These are phyloP conservation scores for Cheilosia urbana DNA, from an alignment of 2,888 invertebrate species.

Conservation along the genomic window DNA sequence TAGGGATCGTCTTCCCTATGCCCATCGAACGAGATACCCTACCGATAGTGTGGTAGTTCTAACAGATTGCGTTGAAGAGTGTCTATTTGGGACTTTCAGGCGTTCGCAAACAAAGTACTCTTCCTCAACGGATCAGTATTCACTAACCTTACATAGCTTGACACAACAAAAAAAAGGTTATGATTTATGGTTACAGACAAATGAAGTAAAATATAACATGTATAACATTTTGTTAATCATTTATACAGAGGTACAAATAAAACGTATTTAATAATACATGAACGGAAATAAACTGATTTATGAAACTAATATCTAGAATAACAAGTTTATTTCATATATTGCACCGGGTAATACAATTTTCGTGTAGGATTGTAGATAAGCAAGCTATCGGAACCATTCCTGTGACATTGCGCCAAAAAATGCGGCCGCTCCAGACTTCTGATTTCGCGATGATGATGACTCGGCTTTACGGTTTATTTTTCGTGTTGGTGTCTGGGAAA, in stretches of 20 bases:
- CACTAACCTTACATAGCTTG: too few relatives aligned
- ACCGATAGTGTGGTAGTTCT: too few relatives aligned
- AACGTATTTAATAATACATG: constrained; percentile 40
- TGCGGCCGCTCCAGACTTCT: constrained; percentile 90
- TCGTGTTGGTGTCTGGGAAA: constrained; percentile 49
- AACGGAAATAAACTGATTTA: constrained; percentile 53
- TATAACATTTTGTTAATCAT: not conserved
- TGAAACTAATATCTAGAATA: constrained; percentile 57
- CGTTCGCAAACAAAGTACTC: too few relatives aligned
- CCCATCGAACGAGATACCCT: too few relatives aligned
- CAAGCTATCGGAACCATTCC: constrained; percentile 89
- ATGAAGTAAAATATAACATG: not conserved
- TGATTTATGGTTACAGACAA: not conserved
- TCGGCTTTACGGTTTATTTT: constrained; percentile 76
- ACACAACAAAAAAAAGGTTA: not conserved
- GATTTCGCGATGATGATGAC: constrained; percentile 56
- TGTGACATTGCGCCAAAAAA: constrained; percentile 93
- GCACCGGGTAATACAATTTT: constrained; percentile 63
- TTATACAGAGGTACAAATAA: constrained; percentile 18
- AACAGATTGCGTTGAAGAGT: too few relatives aligned
- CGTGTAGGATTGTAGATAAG: not conserved
- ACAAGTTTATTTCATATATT: constrained; percentile 53
- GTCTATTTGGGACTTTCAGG: too few relatives aligned
- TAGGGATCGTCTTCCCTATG: too few relatives aligned
- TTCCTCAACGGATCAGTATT: too few relatives aligned